Percentiles rank a stretch among this genome's conserved stretches.
These are phyloP conservation scores for Elgaria multicarinata DNA, from an alignment of 2,113 vertebrate species.

Conservation along the genomic window DNA sequence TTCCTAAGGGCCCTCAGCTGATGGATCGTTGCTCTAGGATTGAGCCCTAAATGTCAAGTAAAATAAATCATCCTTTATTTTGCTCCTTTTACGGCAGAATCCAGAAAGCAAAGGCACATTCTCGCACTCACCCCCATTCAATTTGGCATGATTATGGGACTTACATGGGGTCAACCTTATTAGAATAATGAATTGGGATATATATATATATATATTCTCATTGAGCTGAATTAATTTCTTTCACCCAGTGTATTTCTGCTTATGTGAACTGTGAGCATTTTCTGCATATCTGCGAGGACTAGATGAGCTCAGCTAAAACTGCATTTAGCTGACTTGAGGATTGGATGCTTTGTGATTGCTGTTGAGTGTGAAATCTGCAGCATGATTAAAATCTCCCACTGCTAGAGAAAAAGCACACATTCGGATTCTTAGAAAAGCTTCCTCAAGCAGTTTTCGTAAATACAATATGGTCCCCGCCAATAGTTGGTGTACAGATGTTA, in stretches of 20 bases:
- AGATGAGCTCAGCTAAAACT: constrained; percentile 55
- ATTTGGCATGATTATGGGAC: constrained; percentile 2
- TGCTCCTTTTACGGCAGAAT: constrained; percentile 27
- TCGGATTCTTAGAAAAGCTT: constrained; percentile 49
- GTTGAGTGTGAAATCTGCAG: constrained; percentile 67
- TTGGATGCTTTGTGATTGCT: constrained; percentile 56
- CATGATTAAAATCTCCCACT: constrained; percentile 64
- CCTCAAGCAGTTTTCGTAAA: constrained; percentile 71
- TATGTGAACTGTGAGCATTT: constrained; percentile 43
- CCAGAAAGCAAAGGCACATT: constrained; percentile 28
- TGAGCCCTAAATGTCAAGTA: background rate
- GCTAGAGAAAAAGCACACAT: constrained; percentile 43
- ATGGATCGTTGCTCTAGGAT: background rate
- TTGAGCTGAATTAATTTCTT: constrained; percentile 23
- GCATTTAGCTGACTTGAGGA: constrained; percentile 61
- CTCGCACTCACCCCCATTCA: constrained; percentile 11
- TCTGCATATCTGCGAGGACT: constrained; percentile 31
- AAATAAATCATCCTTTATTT: background rate
- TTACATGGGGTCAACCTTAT: background rate
- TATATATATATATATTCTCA: background rate
- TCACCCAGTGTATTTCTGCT: background rate
- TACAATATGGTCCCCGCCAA: constrained; percentile 31
- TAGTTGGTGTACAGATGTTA: constrained; percentile 59
- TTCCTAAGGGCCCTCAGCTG: background rate
- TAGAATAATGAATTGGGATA: constrained; percentile 49